Evolutionary conservation across 2,113 vertebrate species (phyloP).

Genomic region (Anseranas semipalmata): DNA sequence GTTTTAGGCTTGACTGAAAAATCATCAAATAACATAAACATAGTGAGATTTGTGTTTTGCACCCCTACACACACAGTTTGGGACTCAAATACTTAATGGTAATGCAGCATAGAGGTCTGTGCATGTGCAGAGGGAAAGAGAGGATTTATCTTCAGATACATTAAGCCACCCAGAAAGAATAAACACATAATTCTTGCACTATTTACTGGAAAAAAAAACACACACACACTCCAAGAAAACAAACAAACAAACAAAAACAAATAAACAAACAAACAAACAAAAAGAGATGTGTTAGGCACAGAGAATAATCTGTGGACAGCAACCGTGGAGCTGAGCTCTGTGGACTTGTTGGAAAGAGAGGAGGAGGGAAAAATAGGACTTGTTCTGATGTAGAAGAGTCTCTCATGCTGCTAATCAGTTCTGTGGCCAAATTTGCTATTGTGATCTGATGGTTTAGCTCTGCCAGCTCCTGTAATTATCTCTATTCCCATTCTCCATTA

Average conservation of each 20-base stretch:
- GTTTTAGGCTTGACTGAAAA: not conserved
- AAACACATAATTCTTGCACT: not conserved
- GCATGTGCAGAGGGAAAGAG: not conserved
- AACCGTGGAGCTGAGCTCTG: not conserved
- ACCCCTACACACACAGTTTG: not conserved
- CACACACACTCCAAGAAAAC: not conserved
- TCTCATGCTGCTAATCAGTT: conserved; percentile 53
- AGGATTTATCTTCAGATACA: not conserved
- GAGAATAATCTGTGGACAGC: not conserved
- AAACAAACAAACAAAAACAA: not conserved
- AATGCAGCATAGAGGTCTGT: not conserved
- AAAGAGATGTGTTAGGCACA: not conserved
- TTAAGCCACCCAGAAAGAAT: not conserved
- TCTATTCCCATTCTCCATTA: conserved; percentile 48
- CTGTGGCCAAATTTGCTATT: conserved; percentile 59
- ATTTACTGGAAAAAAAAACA: not conserved
- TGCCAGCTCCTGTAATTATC: conserved; percentile 60
- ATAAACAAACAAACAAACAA: not conserved
- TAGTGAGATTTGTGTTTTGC: not conserved
- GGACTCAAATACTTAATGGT: not conserved
- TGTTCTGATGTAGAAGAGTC: conserved; percentile 39
- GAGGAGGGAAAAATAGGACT: conserved; percentile 37
- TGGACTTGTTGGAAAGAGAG: conserved; percentile 5
- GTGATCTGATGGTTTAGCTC: conserved; percentile 57
- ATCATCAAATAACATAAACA: not conserved